A percentile compares a stretch with the other conserved stretches of the same genome.
phyloP scores from a whole-genome alignment of 2,113 vertebrate genomes.

The Stictonetta naevosa region DNA sequence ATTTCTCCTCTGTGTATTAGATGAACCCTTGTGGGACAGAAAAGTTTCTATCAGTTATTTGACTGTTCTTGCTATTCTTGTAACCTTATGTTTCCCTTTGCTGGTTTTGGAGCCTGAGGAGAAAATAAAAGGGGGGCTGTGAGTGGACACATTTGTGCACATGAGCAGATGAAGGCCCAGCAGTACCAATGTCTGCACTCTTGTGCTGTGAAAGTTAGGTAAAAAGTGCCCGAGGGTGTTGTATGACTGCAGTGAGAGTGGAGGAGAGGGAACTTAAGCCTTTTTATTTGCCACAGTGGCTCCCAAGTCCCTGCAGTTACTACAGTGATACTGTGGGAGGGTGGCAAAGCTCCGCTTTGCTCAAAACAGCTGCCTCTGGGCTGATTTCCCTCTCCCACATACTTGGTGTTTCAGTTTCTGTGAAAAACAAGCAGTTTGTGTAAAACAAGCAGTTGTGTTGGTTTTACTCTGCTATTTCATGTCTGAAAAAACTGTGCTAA shows the following conservation, averaged over 20 bases:
- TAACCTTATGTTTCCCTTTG: neutral
- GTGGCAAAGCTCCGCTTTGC: neutral
- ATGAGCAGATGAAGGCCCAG: neutral
- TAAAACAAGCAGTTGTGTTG: neutral
- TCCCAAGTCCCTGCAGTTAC: neutral
- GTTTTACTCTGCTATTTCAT: neutral
- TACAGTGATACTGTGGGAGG: neutral
- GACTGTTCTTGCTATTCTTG: neutral
- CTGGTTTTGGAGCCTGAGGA: neutral
- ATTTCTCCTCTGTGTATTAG: neutral
- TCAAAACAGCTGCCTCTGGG: neutral
- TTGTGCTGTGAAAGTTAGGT: neutral
- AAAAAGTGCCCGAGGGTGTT: neutral
- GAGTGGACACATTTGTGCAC: accelerated
- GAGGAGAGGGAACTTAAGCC: neutral
- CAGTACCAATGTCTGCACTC: neutral
- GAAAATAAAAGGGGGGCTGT: neutral
- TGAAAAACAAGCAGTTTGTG: neutral
- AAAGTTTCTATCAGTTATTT: neutral
- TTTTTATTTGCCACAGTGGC: neutral
- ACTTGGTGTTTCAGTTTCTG: neutral
- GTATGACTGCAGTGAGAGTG: neutral
- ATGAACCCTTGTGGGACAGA: neutral
- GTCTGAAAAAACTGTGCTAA: neutral
- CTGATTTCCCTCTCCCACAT: neutral